Conservation (phyloP, 2,888 invertebrate species). For the Dasypogon diadema region DNA sequence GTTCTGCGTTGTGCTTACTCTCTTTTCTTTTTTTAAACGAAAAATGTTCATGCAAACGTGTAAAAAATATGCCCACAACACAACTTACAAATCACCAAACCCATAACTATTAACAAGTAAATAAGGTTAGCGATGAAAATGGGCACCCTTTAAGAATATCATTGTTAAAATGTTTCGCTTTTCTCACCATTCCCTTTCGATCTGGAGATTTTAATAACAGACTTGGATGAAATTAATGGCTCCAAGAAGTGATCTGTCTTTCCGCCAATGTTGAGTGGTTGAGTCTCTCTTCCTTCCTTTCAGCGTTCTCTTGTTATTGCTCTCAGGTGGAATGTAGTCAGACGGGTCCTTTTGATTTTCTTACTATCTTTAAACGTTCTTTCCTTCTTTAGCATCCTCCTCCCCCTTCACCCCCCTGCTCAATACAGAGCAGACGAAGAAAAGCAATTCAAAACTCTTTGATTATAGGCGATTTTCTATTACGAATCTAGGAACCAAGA, state of each 20-base stretch:
- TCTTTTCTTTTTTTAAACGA: no score
- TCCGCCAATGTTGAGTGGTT: slow-evolving; percentile 12
- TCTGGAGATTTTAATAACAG: slow-evolving; percentile 17
- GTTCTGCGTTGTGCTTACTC: no score
- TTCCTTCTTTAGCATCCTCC: background rate
- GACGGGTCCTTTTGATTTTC: slow-evolving; percentile 33
- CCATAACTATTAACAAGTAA: background rate
- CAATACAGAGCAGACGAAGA: background rate
- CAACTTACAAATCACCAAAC: no score
- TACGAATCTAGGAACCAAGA: background rate
- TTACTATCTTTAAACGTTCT: slow-evolving; percentile 24
- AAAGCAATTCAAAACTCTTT: slow-evolving; percentile 1
- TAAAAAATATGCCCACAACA: no score
- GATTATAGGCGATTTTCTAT: background rate
- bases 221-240: slow-evolving; percentile 29
- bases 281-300: slow-evolving; percentile 2
- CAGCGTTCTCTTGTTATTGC: background rate
- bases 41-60: no score
- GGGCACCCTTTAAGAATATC: background rate
- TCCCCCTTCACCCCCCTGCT: background rate
- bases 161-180: background rate
- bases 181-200: slow-evolving; percentile 6
- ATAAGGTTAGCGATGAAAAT: background rate
- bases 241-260: slow-evolving; percentile 29
- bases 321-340: slow-evolving; percentile 33